A percentile compares a stretch with the other conserved stretches of the same genome.
These are phyloP conservation scores for Sarcophaga subvicina DNA, from an alignment of 2,888 invertebrate species.

Conservation along the genomic window DNA sequence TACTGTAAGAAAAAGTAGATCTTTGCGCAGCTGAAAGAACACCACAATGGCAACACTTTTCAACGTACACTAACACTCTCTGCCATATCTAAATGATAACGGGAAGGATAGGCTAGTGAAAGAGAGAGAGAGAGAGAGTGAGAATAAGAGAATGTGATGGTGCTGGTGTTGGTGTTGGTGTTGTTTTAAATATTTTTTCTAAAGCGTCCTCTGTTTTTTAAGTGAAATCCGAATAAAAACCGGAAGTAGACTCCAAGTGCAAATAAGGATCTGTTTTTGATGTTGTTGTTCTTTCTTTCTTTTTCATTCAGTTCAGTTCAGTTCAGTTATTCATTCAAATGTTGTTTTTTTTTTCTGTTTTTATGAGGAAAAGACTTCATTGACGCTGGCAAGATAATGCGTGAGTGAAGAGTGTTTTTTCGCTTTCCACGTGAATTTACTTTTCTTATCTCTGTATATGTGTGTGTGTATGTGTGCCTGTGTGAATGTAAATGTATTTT, in stretches of 20 bases:
- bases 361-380: constrained; percentile 12
- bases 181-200: constrained; percentile 30
- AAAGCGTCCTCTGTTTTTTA: constrained; percentile 26
- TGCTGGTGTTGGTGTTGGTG: not conserved
- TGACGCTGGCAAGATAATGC: constrained; percentile 34
- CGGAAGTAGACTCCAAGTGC: constrained; percentile 71
- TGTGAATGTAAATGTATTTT: not conserved
- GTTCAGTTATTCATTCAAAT: not conserved
- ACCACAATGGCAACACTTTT: too few species aligned
- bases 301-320: not conserved
- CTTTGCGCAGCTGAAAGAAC: too few species aligned
- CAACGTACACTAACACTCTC: too few species aligned
- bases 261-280: constrained; percentile 67
- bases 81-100: too few species aligned
- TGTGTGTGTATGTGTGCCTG: too few species aligned
- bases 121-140: not conserved
- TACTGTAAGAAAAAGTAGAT: too few species aligned
- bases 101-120: too few species aligned
- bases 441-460: not conserved
- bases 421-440: not conserved
- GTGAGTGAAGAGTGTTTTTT: constrained; percentile 11
- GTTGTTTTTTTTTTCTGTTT: constrained; percentile 14
- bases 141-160: constrained; percentile 12
- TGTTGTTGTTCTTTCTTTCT: not conserved
- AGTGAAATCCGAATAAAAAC: constrained; percentile 67